Conservation (phyloP, 2,888 invertebrate genomes). For the Dilophus febrilis region DNA sequence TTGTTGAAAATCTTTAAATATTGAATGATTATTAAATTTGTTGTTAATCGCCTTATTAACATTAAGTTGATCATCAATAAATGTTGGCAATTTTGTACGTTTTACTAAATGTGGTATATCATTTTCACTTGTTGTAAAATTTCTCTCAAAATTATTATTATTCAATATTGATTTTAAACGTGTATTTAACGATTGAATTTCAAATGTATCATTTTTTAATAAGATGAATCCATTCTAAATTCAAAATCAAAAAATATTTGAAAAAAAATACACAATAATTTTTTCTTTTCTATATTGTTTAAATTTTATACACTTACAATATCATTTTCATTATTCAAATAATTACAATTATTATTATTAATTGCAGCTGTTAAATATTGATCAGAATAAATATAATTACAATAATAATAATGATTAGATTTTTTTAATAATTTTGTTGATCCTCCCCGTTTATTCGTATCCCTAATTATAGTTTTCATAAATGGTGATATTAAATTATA, state of each 20-base stretch:
- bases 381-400: too few species aligned
- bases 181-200: constrained; percentile 44
- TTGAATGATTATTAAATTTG: too few species aligned
- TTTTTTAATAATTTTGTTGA: too few species aligned
- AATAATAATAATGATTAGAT: too few species aligned
- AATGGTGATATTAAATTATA: constrained; percentile 38
- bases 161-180: constrained; percentile 27
- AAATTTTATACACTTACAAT: constrained; percentile 50
- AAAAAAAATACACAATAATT: too few species aligned
- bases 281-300: constrained; percentile 28
- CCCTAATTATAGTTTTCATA: constrained; percentile 40
- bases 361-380: too few species aligned
- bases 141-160: too few species aligned
- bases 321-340: constrained; percentile 38
- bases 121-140: too few species aligned
- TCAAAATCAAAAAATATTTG: too few species aligned
- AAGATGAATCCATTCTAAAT: constrained; percentile 50
- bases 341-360: constrained; percentile 45
- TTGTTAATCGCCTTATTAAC: too few species aligned
- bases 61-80: too few species aligned
- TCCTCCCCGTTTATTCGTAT: constrained; percentile 23
- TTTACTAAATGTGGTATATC: constrained; percentile 6
- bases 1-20: constrained; percentile 8
- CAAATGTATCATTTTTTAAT: constrained; percentile 46
- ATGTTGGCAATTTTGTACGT: neutral